Base-by-base conservation (phyloP, 2,113 vertebrate genomes). In the Scomber scombrus region DNA sequence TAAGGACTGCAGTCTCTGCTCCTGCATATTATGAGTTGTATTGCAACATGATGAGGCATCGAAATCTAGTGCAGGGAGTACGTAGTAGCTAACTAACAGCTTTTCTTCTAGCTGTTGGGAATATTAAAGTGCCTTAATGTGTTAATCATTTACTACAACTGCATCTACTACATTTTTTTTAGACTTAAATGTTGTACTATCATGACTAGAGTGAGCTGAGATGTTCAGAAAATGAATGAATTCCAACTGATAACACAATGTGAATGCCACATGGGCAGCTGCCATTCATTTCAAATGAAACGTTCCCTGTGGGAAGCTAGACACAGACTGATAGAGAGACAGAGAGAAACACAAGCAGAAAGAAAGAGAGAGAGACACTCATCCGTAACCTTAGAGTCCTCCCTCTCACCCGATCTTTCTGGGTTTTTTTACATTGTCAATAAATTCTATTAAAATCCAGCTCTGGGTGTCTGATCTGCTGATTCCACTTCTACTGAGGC, bases 241-340 rank as follows among this genome's bases (percentile, higher is more conserved):
- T 79, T 58, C 55, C 46, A 21, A 31, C 16, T n/a, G 55, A 55
- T 52, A 45, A 10, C 10, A 16, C 51, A 50, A 56, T 1, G 5
- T 16, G 19, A 81, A 77, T 3, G 34, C 63, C 58, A 55, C 60
- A 71, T 15, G 70, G 50, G 58, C 52, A 62, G 54, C 46, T 26
- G 66, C 54, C 73, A 71, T 83, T 87, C 16, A 76, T 81, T 77
- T 71, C 16, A 68, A 71, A 71, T 46, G 60, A 79, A 81, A 75
- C 52, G 14, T 82, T 80, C 69, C 29, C 71, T 19, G 54, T 58
- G 29, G 50, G 71, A 62, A 75, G 47, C 47, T 26, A 75, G 68
- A 73, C 51, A 54, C 62, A 72, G 86, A 85, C 19, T 6, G 57
- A 69, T 69, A 68, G 50, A 89, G 57, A 52, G 43, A 50, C 18